Evolutionary conservation across 2,113 vertebrate species (phyloP).

Genomic region (Etia nguti): DNA sequence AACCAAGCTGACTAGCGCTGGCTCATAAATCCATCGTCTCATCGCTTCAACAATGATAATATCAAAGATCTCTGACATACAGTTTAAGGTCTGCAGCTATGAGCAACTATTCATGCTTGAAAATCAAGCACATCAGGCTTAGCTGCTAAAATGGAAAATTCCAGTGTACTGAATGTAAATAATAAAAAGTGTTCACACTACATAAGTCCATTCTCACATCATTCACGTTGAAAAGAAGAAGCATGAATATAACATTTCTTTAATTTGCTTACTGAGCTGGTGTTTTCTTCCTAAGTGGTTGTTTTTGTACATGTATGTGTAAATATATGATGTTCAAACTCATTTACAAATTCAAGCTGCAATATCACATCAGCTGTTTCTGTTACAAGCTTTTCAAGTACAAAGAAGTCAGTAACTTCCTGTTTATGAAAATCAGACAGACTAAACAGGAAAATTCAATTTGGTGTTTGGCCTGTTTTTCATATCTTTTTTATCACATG

Average conservation of each 20-base stretch:
- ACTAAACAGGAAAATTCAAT: not conserved
- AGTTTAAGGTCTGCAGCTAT: not conserved
- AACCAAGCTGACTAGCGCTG: not conserved
- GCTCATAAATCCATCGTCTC: not conserved
- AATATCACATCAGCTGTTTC: fast-evolving
- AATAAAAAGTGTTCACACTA: not conserved
- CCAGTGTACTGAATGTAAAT: not conserved
- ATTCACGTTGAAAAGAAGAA: not conserved
- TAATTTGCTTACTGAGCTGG: not conserved
- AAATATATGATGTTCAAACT: not conserved
- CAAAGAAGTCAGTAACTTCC: not conserved
- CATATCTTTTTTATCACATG: fast-evolving
- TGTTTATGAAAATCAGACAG: not conserved
- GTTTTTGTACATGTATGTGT: fast-evolving
- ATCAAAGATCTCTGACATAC: not conserved
- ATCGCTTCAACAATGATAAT: not conserved
- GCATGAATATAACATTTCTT: not conserved
- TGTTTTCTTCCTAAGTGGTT: not conserved
- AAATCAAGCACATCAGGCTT: not conserved
- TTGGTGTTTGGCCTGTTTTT: not conserved
- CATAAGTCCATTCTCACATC: not conserved
- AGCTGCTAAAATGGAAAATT: not conserved
- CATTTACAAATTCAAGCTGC: not conserved
- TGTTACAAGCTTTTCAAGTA: not conserved
- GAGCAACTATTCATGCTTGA: not conserved